Base-by-base conservation (phyloP, 2,113 vertebrate genomes). In the Gobiocypris rarus region DNA sequence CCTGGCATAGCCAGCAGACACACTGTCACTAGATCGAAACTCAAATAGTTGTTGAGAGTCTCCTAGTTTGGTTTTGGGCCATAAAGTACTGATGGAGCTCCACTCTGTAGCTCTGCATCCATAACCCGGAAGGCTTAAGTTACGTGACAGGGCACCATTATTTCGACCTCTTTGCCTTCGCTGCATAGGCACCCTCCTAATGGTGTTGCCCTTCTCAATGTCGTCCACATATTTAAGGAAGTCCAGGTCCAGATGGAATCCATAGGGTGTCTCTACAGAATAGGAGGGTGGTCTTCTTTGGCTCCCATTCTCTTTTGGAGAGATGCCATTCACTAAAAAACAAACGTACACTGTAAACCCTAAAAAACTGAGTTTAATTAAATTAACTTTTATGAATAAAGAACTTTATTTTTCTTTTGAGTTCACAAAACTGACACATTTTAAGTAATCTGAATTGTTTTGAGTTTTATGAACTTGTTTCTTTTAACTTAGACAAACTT, bases 151-250 rank as follows among this genome's bases (percentile, higher is more conserved):
- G 9, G 96, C 96, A 88, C 94, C 97, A 54, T 96, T 96, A 63
- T 97, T 95, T 0, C 95, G 93, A 54, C 95, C 96, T 81, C 96
- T 98, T 88, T 94, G 93, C 82, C 95, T 88, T 61, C 97, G 94
- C 81, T 96, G 97, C 88, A 98, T 95, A n/a, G 94, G 95, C 71
- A 99, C 92, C 89, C 96, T 94, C 84, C 94, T 95, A 91, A 99
- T 97, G 84, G 97, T 99, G 92, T 98, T 95, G 17, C 98, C 98
- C 88, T 98, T 99, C 91, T 99, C 98, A 0, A 99, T 99, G 91
- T 99, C 98, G 0, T 99, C 97, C 10, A 99, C 98, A 0, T 99
- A 99, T 86, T 99, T 99, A 15, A 99, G 93, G 90, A 99, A 99
- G 89, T 99, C 98, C 89, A 99, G 91, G 88, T 99, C 98, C 69